Base-by-base conservation (phyloP, 2,888 invertebrate genomes). In the Crepidodera aurea region DNA sequence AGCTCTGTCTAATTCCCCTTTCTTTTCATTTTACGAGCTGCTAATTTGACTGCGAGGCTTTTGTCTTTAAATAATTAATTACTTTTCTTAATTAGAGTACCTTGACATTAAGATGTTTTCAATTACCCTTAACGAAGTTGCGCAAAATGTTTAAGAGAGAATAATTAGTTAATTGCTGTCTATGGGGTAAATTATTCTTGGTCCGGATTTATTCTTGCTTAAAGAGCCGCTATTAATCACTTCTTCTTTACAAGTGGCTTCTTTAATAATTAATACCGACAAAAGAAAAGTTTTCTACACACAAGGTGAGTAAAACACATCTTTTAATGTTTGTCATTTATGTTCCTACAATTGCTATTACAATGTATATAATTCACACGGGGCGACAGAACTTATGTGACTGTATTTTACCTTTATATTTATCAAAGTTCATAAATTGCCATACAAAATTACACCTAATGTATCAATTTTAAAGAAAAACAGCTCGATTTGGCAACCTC, bases 111-210 rank as follows among this genome's bases (percentile, higher is more conserved):
- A 68, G 71, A 72, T 71, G 66, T 71, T 71, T 69, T 67, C 69
- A 68, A 71, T 73, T 71, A 71, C 71, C 69, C 69, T 69, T 71
- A 68, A 64, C 65, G 62, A 62, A 68, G 65, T 64, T 62, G 62
- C 44, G 69, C 73, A 73, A 76, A 73, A 72, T 74, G 74, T 73
- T 76, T 77, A 75, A 75, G 75, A 76, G 68, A 68, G 68, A 73
- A 71, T 73, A 75, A 75, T 74, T 71, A 73, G 73, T 73, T 75
- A 73, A 75, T 75, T 73, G 73, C 70, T 67, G 65, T 64, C 66
- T 68, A 67, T 67, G 68, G 69, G 65, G 65, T 60, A 69, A 60
- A 64, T 66, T 66, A 59, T 55, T 42, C 63, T 63, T 42, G 59
- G 34, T 18, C 51, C 18, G 50, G 51, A 63, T 63, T 63, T 63